phyloP scores from a whole-genome alignment of 2,113 vertebrate species.

The Sigmodon hispidus region DNA sequence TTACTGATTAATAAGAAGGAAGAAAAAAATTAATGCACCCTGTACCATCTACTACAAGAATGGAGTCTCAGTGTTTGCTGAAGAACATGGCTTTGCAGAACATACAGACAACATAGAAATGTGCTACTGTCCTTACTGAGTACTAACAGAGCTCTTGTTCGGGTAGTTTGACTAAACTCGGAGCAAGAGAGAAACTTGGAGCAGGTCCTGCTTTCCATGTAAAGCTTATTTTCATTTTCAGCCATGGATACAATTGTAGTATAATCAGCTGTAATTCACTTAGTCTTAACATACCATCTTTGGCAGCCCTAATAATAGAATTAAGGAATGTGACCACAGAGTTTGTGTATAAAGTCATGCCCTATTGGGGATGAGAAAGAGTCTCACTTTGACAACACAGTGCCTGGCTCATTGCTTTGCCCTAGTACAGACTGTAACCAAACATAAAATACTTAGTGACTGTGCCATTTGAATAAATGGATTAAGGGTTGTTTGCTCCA shows the following conservation, averaged over 20 bases:
- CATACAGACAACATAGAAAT: not conserved
- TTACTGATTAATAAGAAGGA: not conserved
- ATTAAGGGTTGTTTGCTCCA: not conserved
- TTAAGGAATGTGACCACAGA: not conserved
- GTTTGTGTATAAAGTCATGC: not conserved
- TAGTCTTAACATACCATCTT: not conserved
- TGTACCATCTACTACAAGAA: not conserved
- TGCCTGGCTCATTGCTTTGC: not conserved
- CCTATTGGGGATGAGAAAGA: not conserved
- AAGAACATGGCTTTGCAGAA: not conserved
- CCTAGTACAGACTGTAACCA: not conserved
- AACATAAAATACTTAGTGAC: not conserved
- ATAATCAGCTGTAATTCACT: not conserved
- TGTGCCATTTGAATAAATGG: not conserved
- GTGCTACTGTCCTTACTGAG: not conserved
- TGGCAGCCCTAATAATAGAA: conserved; percentile 9
- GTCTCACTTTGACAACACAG: conserved; percentile 8
- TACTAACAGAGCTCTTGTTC: not conserved
- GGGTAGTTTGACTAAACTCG: not conserved
- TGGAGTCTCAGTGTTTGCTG: not conserved
- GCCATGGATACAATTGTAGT: not conserved
- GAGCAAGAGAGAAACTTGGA: not conserved
- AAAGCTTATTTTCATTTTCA: conserved; percentile 8
- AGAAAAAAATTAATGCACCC: not conserved
- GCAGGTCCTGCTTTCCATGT: not conserved